Conservation (phyloP, 2,888 invertebrate genomes). For the Gandaritis pyraliata region DNA sequence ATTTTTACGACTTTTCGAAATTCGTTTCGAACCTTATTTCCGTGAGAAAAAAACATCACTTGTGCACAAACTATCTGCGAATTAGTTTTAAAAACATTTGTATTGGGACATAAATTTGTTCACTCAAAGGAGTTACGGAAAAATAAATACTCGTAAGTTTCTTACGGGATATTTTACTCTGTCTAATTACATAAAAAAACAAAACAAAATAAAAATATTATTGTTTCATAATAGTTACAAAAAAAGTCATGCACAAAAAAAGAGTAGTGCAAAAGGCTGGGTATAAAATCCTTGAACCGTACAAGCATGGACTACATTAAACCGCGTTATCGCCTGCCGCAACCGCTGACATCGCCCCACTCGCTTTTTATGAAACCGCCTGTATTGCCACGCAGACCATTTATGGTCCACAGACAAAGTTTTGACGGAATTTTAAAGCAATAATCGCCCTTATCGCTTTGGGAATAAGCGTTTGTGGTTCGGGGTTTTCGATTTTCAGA, state of each 20-base stretch:
- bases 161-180: no score
- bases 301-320: slow-evolving; percentile 36
- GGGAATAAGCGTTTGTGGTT: slow-evolving; percentile 21
- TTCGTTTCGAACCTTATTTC: no score
- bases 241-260: slow-evolving; percentile 19
- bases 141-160: no score
- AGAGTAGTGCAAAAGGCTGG: slow-evolving; percentile 21
- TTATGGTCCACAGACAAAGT: slow-evolving; percentile 35
- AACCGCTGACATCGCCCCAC: slow-evolving; percentile 37
- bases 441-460: slow-evolving; percentile 29
- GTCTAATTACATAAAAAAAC: no score
- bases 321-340: slow-evolving; percentile 39
- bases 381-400: slow-evolving; percentile 30
- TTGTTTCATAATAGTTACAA: not conserved
- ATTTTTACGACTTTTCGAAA: no score
- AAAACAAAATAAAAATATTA: no score
- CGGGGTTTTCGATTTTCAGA: slow-evolving; percentile 10
- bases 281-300: slow-evolving; percentile 36
- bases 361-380: slow-evolving; percentile 40
- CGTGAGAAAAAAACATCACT: no score
- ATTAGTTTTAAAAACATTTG: no score
- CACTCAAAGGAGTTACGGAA: no score
- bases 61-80: no score
- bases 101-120: no score
- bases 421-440: slow-evolving; percentile 35